phyloP scores from a whole-genome alignment of 2,888 invertebrate species.

The Anthophora plumipes region DNA sequence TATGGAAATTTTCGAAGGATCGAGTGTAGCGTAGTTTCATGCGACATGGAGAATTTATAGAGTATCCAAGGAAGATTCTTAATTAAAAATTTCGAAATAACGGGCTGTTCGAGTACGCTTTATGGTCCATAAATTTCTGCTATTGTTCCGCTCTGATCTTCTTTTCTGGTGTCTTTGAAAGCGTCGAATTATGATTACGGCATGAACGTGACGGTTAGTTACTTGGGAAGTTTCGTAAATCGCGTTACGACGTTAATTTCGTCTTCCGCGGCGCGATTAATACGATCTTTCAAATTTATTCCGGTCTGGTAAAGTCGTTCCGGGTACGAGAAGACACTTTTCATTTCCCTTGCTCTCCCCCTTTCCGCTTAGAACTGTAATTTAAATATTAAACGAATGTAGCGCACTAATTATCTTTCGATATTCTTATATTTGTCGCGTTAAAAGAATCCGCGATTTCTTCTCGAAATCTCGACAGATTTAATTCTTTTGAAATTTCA shows the following conservation, averaged over 20 bases:
- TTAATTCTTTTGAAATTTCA: too few relatives aligned
- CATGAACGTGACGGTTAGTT: slow-evolving; percentile 7
- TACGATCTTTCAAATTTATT: slow-evolving; percentile 40
- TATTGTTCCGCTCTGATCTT: not conserved
- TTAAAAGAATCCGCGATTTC: too few relatives aligned
- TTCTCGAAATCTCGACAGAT: too few relatives aligned
- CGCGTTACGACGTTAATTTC: slow-evolving; percentile 33
- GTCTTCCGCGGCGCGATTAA: slow-evolving; percentile 18
- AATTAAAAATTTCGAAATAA: not conserved
- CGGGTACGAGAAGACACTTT: slow-evolving; percentile 10
- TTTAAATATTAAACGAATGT: too few relatives aligned
- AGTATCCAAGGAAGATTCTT: not conserved
- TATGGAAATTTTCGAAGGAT: not conserved
- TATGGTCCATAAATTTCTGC: not conserved
- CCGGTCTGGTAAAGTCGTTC: slow-evolving; percentile 8
- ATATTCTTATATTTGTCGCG: too few relatives aligned
- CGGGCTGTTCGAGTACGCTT: too few relatives aligned
- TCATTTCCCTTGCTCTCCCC: slow-evolving; percentile 16
- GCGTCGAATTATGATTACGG: not conserved
- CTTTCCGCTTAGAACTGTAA: too few relatives aligned
- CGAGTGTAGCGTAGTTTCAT: too few relatives aligned
- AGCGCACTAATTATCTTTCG: too few relatives aligned
- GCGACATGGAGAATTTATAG: not conserved
- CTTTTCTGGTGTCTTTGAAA: too few relatives aligned
- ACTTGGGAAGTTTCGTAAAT: slow-evolving; percentile 1